phyloP scores from a whole-genome alignment of 1,140 invertebrate genomes.

The Lutraria rhynchaena region DNA sequence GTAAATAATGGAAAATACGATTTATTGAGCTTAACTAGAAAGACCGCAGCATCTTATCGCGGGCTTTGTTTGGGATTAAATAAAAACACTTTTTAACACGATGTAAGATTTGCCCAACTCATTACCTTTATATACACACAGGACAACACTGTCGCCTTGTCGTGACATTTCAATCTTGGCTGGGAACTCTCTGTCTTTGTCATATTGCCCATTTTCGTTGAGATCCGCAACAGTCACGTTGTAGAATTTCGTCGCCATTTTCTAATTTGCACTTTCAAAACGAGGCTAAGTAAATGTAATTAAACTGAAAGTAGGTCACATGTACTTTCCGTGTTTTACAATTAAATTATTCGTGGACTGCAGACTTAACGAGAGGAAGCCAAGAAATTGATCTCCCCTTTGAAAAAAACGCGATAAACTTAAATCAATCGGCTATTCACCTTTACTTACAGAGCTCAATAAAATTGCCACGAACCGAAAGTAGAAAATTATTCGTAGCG shows the following conservation, averaged over 20 bases:
- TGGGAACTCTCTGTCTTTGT: conserved; percentile 61
- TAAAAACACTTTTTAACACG: not conserved
- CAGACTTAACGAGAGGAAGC: too few species aligned
- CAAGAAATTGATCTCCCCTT: too few species aligned
- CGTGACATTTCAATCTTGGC: conserved; percentile 65
- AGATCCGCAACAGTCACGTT: conserved; percentile 78
- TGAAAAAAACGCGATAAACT: too few species aligned
- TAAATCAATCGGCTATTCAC: too few species aligned
- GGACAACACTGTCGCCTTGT: conserved; percentile 64
- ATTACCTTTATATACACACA: conserved; percentile 74
- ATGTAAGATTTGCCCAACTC: too few species aligned
- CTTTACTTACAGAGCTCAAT: too few species aligned
- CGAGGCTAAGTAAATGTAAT: conserved; percentile 46
- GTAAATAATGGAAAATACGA: too few species aligned
- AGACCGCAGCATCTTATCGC: not conserved
- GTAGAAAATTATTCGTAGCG: conserved; percentile 31
- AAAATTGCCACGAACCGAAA: conserved; percentile 36
- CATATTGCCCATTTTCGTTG: conserved; percentile 73
- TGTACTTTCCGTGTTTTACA: too few species aligned
- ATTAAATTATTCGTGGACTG: too few species aligned
- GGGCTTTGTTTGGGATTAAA: conserved; percentile 23
- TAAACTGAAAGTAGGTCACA: conserved; percentile 21
- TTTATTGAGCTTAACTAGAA: too few species aligned
- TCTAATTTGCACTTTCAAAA: conserved; percentile 57
- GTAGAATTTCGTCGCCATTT: conserved; percentile 80